A percentile compares a stretch with the other conserved stretches of the same genome.
phyloP scores from a whole-genome alignment of 2,888 invertebrate genomes.

The Philereme transversata region DNA sequence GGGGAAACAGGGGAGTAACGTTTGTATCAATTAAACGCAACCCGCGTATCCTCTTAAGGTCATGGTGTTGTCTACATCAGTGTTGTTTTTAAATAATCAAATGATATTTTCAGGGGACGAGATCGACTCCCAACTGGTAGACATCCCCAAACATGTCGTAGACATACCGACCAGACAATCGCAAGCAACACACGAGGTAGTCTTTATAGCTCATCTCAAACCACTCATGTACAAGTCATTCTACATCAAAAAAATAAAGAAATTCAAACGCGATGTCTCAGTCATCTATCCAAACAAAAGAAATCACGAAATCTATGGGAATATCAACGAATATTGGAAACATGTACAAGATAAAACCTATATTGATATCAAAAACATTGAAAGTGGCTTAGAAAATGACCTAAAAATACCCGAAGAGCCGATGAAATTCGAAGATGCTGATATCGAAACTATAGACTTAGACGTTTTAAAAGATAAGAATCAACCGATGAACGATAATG shows the following conservation, averaged over 20 bases:
- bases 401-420: conserved; percentile 34
- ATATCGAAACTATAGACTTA: conserved; percentile 36
- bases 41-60: no score
- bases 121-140: conserved; percentile 85
- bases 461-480: conserved; percentile 40
- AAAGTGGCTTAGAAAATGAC: conserved; percentile 19
- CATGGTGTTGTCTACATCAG: no score
- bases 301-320: conserved; percentile 21
- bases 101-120: conserved; percentile 66
- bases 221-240: conserved; percentile 88
- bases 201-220: conserved; percentile 87
- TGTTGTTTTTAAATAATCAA: no score
- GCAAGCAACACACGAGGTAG: conserved; percentile 86
- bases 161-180: conserved; percentile 85
- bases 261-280: conserved; percentile 43
- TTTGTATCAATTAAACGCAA: no score
- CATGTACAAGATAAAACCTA: conserved; percentile 34
- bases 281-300: conserved; percentile 19
- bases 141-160: conserved; percentile 82
- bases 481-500: conserved; percentile 38
- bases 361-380: conserved; percentile 47
- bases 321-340: conserved; percentile 40
- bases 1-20: no score
- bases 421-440: conserved; percentile 1
- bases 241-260: conserved; percentile 65